Conservation (phyloP, 64 coral and sea anemone species). For the Montipora foliosa region DNA sequence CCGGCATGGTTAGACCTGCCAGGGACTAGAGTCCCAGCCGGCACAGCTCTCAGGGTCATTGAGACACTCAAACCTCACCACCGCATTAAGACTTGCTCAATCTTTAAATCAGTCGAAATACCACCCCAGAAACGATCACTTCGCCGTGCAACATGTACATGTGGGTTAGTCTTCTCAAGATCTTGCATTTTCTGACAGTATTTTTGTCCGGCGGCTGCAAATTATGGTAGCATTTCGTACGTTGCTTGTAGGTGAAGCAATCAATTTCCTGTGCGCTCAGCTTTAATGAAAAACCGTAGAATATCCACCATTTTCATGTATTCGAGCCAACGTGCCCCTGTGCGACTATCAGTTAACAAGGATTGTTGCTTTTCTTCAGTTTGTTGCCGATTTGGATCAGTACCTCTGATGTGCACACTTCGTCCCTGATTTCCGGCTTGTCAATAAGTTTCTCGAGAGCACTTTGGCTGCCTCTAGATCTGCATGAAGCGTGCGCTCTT, state of each 20-base stretch:
- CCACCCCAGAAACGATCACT: constrained; percentile 18
- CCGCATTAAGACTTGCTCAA: constrained; percentile 39
- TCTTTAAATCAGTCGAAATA: constrained; percentile 12
- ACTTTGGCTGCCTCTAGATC: not conserved
- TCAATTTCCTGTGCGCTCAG: constrained; percentile 28
- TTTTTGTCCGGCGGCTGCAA: constrained; percentile 41
- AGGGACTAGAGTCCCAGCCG: too few relatives aligned
- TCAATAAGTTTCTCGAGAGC: too few relatives aligned
- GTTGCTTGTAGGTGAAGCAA: constrained; percentile 4
- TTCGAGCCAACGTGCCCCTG: constrained; percentile 5
- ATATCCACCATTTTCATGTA: constrained; percentile 39
- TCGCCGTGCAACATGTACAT: not conserved
- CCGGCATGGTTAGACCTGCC: too few relatives aligned
- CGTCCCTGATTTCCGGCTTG: not conserved
- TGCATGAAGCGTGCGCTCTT: not conserved
- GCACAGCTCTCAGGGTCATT: too few relatives aligned
- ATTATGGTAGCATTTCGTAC: constrained; percentile 30
- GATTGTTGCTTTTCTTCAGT: constrained; percentile 13
- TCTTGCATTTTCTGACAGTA: constrained; percentile 11
- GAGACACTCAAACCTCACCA: too few relatives aligned
- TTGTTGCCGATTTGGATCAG: not conserved
- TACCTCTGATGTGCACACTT: not conserved
- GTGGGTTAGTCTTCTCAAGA: constrained; percentile 9
- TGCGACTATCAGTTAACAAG: not conserved
- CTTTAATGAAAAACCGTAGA: constrained; percentile 3